Percentiles rank a stretch among this genome's conserved stretches.
Conservation (phyloP, 2,888 invertebrate species). For the Acrobasis repandana region DNA sequence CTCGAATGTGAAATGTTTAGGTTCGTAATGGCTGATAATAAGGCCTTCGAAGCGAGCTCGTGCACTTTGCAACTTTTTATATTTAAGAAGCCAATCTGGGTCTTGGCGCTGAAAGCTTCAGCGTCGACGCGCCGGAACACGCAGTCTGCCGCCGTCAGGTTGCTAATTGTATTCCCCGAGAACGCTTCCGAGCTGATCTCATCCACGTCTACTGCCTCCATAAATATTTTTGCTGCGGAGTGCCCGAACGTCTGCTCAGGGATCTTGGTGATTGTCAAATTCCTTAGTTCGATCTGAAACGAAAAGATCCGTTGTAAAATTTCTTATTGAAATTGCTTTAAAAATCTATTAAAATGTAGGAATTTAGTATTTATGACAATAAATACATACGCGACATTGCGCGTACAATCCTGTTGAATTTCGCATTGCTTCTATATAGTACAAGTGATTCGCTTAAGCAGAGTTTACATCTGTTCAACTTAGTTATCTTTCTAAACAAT, state of each 20-base stretch:
- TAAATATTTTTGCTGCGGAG: conserved; percentile 82
- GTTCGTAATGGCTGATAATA: conserved; percentile 85
- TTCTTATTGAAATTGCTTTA: too few species aligned
- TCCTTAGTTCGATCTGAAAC: conserved; percentile 85
- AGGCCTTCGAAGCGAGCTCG: conserved; percentile 80
- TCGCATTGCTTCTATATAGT: not conserved
- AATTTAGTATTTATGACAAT: too few species aligned
- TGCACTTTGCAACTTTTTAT: conserved; percentile 83
- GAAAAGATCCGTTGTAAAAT: not conserved
- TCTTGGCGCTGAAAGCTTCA: conserved; percentile 85
- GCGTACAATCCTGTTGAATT: too few species aligned
- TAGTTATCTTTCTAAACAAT: too few species aligned
- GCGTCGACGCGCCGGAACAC: conserved; percentile 83
- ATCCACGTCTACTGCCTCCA: conserved; percentile 77
- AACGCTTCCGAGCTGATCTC: conserved; percentile 85
- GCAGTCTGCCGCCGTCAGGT: conserved; percentile 84
- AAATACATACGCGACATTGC: too few species aligned
- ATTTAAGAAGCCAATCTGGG: conserved; percentile 84
- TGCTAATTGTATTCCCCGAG: conserved; percentile 84
- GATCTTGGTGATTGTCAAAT: conserved; percentile 82
- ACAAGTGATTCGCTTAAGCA: not conserved
- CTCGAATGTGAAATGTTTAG: conserved; percentile 85
- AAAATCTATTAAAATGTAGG: too few species aligned
- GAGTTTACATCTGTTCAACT: not conserved
- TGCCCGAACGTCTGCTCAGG: conserved; percentile 85